phyloP scores from a whole-genome alignment of 1,140 invertebrate species.

The Spodoptera litura region DNA sequence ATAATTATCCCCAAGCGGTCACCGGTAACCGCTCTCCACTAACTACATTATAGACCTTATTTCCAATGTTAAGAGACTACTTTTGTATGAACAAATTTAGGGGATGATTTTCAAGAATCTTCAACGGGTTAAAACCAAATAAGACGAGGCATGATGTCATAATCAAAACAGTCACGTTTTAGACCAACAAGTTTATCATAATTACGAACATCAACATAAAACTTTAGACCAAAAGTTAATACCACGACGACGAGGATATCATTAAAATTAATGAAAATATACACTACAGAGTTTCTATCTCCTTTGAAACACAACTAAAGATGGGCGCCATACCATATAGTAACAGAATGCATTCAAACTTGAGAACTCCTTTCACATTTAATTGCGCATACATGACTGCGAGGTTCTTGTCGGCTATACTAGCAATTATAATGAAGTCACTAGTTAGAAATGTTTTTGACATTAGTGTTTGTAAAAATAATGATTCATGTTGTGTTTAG shows the following conservation, averaged over 20 bases:
- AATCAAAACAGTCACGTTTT: too few relatives aligned
- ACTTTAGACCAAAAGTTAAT: slow-evolving; percentile 5
- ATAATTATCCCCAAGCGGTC: too few relatives aligned
- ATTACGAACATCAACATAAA: background rate
- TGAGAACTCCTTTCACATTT: slow-evolving; percentile 32
- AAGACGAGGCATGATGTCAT: too few relatives aligned
- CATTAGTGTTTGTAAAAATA: slow-evolving; percentile 4
- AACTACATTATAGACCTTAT: too few relatives aligned
- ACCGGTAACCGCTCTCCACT: too few relatives aligned
- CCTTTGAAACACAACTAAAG: slow-evolving; percentile 33
- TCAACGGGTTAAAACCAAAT: too few relatives aligned
- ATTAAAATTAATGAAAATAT: slow-evolving; percentile 43
- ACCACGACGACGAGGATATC: background rate
- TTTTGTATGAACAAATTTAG: too few relatives aligned
- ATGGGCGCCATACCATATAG: slow-evolving; percentile 19
- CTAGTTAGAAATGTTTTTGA: slow-evolving; percentile 21
- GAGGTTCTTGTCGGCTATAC: background rate
- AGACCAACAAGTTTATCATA: background rate
- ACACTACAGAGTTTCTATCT: background rate
- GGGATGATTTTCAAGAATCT: too few relatives aligned
- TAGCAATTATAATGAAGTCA: slow-evolving; percentile 14
- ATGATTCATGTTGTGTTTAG: background rate
- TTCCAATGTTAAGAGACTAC: too few relatives aligned
- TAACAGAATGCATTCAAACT: slow-evolving; percentile 12
- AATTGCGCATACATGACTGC: slow-evolving; percentile 25